Evolutionary conservation across 2,113 vertebrate genomes (phyloP).

Genomic region (Hepsetus odoe): DNA sequence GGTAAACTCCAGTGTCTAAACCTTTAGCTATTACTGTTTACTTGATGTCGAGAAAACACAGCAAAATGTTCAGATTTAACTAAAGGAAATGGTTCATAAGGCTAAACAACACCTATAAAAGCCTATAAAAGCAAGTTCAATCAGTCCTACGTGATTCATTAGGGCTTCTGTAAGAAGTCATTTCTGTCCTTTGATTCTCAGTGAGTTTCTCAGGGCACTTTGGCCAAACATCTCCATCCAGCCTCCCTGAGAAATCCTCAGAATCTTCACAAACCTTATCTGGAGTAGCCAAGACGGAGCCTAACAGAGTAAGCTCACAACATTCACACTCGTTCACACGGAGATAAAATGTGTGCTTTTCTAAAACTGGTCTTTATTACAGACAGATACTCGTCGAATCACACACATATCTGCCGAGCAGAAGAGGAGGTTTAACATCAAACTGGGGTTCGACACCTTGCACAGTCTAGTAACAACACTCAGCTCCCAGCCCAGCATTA

Average conservation of each 20-base stretch:
- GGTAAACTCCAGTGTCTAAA: slow-evolving; percentile 52
- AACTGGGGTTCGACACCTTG: slow-evolving; percentile 93
- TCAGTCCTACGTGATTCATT: too few relatives aligned
- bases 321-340: not conserved
- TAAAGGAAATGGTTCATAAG: too few relatives aligned
- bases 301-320: slow-evolving; percentile 77
- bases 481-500: slow-evolving; percentile 89
- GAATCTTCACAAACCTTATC: slow-evolving; percentile 69
- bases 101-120: too few relatives aligned
- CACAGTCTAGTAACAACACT: slow-evolving; percentile 90
- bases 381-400: slow-evolving; percentile 88
- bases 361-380: slow-evolving; percentile 56
- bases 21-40: not conserved
- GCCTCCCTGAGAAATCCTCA: slow-evolving; percentile 61
- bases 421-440: slow-evolving; percentile 98
- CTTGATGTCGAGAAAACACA: too few relatives aligned
- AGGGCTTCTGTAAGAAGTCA: not conserved
- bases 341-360: not conserved
- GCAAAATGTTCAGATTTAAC: too few relatives aligned
- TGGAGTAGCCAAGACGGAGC: slow-evolving; percentile 74
- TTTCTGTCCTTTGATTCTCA: slow-evolving; percentile 42
- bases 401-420: slow-evolving; percentile 97
- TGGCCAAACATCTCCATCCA: slow-evolving; percentile 68
- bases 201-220: slow-evolving; percentile 66
- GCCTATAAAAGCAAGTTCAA: too few relatives aligned